Base-by-base conservation (phyloP, 1,140 invertebrate genomes). In the Aphaenogaster rudis region DNA sequence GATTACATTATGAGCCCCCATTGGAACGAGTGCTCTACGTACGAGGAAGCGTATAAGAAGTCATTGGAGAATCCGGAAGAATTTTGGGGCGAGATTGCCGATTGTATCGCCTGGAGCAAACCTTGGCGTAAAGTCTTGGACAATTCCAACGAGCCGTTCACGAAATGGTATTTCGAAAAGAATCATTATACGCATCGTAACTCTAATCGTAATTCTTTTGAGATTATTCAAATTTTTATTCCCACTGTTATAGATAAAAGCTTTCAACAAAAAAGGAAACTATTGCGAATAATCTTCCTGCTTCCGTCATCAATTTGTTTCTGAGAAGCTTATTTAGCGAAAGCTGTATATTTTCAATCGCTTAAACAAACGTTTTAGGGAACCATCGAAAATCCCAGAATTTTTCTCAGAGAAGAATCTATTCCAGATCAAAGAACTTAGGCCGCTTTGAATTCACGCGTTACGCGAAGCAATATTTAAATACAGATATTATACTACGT, bases 121-220 rank as follows among this genome's bases (percentile, higher is more conserved):
- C 97, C 97, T 0, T 99, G 98, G 98, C 95, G 97, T 4, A 97
- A 97, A 93, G 98, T 99, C 5, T 91, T 99, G 76, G 98, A 99
- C 91, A 97, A 98, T 90, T 97, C 96, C 15, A 97, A 98, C 91
- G 96, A 97, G 33, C 98, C 98, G 1, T 98, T 98, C 91, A 98
- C 98, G 11, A 98, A 98, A 97, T 99, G 98, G 99, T 98, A 96
- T 28, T 4, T 28, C 39, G 1, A 74, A 50, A 1, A 61, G 0
- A 61, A 50, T 79, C 28, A 28, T 76, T 79, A 66, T 21, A 21
- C 15, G 28, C 15, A 54, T 57, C 50, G 50, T 52, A 17, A 52
- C 4, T 52, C 5, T 64, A 39, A 39, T 64, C 15, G 33, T 64
- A 39, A 64, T 66, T 39, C 15, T 64, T 17, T 39, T 3, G 15